Base-by-base conservation (phyloP, 2,888 invertebrate species). In the Eucera pruinosa region DNA sequence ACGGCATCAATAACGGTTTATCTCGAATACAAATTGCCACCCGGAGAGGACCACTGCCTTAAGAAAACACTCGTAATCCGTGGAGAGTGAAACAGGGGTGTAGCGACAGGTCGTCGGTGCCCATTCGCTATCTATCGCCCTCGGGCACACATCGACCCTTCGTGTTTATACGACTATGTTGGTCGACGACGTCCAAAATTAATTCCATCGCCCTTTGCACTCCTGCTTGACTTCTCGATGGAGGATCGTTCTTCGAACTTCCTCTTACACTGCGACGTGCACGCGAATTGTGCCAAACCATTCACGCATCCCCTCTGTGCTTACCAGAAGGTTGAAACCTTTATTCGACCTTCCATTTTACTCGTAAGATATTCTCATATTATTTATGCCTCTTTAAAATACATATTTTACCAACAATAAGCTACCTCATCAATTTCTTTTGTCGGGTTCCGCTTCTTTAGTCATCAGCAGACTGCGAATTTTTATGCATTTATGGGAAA, bases 1-100 rank as follows among this genome's bases (percentile, higher is more conserved):
- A 80, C 80, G 85, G 89, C 90, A 90, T 90, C 90, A 89, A 90
- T 91, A 90, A 89, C 88, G 89, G 89, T 90, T 90, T 90, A 91
- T 90, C 90, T 90, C 76, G 88, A 88, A 87, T 89, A 88, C 87
- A 89, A 89, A 89, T 88, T 88, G 84, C 82, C 82, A 81, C 77
- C 69, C 70, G 57, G 79, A 71, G 80, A 77, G 74, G 74, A 78
- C 68, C 79, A 82, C 80, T 82, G 83, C 86, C 82, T 86, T 84
- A 82, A 87, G 88, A 87, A 89, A 89, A 88, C 87, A 90, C 84
- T 86, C 81, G 88, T 89, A 88, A 90, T 89, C 89, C 89, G 76
- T 83, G 77, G 86, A 87, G 86, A 82, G 86, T 75, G 78, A 68
- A 62, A 81, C 78, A 82, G 82, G 81, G 74, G 72, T 67, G 80